Base-by-base conservation (phyloP, 2,888 invertebrate genomes). In the Gandaritis pyraliata region DNA sequence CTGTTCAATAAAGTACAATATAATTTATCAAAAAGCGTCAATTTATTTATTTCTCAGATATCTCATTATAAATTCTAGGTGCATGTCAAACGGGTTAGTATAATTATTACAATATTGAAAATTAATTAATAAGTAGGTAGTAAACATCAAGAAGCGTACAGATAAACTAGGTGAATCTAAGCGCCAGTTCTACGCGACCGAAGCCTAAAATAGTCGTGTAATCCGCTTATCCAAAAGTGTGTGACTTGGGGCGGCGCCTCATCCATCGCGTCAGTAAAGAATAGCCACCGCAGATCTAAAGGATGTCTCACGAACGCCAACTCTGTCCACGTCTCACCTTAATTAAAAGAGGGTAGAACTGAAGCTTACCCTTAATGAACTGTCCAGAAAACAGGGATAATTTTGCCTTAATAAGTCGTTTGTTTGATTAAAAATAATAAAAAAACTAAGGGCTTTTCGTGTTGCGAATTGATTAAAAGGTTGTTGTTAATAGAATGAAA, bases 281-380 rank as follows among this genome's bases (percentile, higher is more conserved):
- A 81, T 79, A 70, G 73, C 72, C 69, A 64, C 74, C 72, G 73
- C 78, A 76, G 72, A 74, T 75, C 77, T 74, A 70, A 72, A 72
- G 65, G 71, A 74, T 73, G 73, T 72, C 72, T 70, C 68, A 51
- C 66, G 68, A 56, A 61, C 70, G 72, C 66, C 71, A 64, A 69
- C 64, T 69, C 68, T 63, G 66, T 65, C 72, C 73, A 69, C 72
- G 70, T 75, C 74, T 74, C 72, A 77, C 78, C 76, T 80, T 81
- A 82, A 81, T 80, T 81, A 81, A 81, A 80, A 72, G 69, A 70
- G 64, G 68, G 68, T 53, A 60, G 59, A 62, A 8, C 41, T 45
- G 43, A 47, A 64, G 58, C 53, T 57, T 61, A 18, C 53, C 53
- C 66, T 64, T 66, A 66, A 70, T 66, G 64, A 70, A 65, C 57